Conservation (phyloP, 2,797 vertebrate genomes). For the Alauda arvensis region DNA sequence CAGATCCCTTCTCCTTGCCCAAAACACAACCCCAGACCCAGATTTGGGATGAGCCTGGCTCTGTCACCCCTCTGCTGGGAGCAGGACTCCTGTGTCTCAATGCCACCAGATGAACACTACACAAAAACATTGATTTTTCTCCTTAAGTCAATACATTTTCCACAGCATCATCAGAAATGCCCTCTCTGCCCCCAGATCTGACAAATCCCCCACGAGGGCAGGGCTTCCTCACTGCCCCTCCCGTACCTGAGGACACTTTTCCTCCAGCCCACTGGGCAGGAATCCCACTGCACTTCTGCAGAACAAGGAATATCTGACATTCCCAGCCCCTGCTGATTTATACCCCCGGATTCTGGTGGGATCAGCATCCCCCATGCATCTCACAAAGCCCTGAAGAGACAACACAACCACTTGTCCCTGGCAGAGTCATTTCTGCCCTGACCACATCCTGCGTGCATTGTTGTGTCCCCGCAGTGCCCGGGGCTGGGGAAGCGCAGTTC, state of each 20-base stretch:
- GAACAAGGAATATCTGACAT: background rate
- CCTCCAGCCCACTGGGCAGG: background rate
- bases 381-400: constrained; percentile 34
- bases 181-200: background rate
- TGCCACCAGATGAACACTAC: accelerated
- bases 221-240: background rate
- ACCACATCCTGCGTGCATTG: constrained; percentile 34
- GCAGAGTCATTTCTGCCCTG: background rate
- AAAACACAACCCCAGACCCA: background rate
- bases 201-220: background rate
- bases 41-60: accelerated
- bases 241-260: background rate
- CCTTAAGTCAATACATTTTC: background rate
- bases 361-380: background rate
- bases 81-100: background rate
- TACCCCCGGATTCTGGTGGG: background rate
- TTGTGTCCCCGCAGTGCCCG: background rate
- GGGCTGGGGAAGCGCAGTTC: background rate
- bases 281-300: background rate
- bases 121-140: background rate
- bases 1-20: accelerated
- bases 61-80: background rate
- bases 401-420: background rate
- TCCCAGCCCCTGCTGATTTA: constrained; percentile 1
- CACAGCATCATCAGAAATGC: background rate